A percentile compares a stretch with the other conserved stretches of the same genome.
These are phyloP conservation scores for Heteropelma amictum DNA, from an alignment of 2,888 invertebrate species.

Conservation along the genomic window DNA sequence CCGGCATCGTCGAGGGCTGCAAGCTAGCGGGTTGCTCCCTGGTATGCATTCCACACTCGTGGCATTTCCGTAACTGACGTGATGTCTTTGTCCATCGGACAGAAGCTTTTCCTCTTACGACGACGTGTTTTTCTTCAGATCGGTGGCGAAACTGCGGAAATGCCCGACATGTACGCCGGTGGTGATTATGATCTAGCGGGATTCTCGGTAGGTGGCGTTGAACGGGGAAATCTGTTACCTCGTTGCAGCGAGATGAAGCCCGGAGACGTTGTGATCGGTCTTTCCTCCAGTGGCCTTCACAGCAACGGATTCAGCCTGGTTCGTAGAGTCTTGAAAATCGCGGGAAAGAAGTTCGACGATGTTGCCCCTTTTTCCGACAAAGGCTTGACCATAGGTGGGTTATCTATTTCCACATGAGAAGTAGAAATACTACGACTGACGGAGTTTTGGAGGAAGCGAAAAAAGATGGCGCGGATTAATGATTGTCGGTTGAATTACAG, in stretches of 20 bases:
- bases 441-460: no score
- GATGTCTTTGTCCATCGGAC: no score
- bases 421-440: neutral
- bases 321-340: slow-evolving; percentile 86
- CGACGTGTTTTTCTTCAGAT: slow-evolving; percentile 78
- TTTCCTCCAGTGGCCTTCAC: slow-evolving; percentile 95
- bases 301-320: slow-evolving; percentile 97
- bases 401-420: neutral
- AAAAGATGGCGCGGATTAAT: no score
- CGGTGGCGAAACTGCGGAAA: slow-evolving; percentile 97
- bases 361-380: slow-evolving; percentile 86
- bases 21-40: slow-evolving; percentile 89
- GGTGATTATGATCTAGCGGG: slow-evolving; percentile 98
- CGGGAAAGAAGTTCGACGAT: slow-evolving; percentile 83
- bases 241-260: slow-evolving; percentile 82
- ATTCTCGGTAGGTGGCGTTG: slow-evolving; percentile 96
- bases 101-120: neutral
- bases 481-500: no score
- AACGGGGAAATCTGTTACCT: slow-evolving; percentile 87
- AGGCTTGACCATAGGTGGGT: slow-evolving; percentile 85
- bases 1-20: slow-evolving; percentile 94
- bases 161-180: slow-evolving; percentile 94
- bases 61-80: no score
- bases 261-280: slow-evolving; percentile 90
- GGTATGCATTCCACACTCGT: slow-evolving; percentile 80